phyloP scores from a whole-genome alignment of 2,888 invertebrate species.

The Brachyptera risi region DNA sequence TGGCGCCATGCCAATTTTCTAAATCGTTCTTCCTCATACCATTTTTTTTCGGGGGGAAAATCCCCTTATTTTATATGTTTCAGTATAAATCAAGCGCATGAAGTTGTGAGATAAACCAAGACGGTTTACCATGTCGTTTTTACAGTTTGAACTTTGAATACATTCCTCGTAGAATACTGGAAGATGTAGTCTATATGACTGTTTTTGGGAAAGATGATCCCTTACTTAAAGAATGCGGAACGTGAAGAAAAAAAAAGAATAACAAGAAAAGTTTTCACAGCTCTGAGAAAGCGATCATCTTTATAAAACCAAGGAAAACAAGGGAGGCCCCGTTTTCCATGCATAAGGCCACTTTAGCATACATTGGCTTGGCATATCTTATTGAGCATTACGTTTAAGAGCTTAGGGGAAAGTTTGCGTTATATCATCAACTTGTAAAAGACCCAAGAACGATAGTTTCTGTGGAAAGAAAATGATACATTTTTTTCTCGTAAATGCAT shows the following conservation, averaged over 20 bases:
- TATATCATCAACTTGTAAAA: no score
- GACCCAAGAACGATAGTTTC: no score
- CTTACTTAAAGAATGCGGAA: slow-evolving; percentile 5
- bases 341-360: neutral
- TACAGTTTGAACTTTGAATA: slow-evolving; percentile 20
- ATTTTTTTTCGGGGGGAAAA: slow-evolving; percentile 9
- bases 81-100: slow-evolving; percentile 25
- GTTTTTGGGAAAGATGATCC: slow-evolving; percentile 16
- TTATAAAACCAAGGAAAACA: slow-evolving; percentile 10
- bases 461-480: no score
- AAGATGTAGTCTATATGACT: slow-evolving; percentile 17
- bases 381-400: no score
- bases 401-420: no score
- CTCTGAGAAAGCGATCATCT: slow-evolving; percentile 13
- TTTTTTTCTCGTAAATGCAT: no score
- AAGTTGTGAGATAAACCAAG: slow-evolving; percentile 20
- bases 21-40: slow-evolving; percentile 24
- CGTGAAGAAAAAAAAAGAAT: slow-evolving; percentile 8
- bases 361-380: no score
- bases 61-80: slow-evolving; percentile 21
- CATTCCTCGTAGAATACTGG: slow-evolving; percentile 9
- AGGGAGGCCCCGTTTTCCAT: neutral
- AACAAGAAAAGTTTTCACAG: slow-evolving; percentile 15
- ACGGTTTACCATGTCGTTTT: slow-evolving; percentile 20
- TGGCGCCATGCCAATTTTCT: slow-evolving; percentile 25